Conservation (phyloP, 2,113 vertebrate genomes). For the Acrocephalus kingi region DNA sequence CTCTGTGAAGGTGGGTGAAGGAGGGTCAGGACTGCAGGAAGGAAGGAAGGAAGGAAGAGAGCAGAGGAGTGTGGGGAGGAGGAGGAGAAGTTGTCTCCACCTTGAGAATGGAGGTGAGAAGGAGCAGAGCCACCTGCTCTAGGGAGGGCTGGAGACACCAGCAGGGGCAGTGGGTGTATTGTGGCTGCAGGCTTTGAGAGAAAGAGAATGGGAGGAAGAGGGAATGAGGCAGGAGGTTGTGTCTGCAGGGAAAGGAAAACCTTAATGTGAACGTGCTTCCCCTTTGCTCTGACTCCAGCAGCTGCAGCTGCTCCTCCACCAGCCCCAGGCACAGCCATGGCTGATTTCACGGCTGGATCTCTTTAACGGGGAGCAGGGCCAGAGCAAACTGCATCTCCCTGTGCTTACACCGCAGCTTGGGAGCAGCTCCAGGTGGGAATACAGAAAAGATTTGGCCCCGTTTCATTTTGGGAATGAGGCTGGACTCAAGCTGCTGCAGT, state of each 20-base stretch:
- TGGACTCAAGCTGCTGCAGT: not conserved
- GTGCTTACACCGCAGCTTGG: not conserved
- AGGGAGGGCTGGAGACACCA: not conserved
- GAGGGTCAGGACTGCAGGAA: not conserved
- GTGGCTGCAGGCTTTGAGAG: not conserved
- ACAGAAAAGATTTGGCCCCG: accelerated
- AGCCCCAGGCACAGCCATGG: not conserved
- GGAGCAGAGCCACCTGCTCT: not conserved
- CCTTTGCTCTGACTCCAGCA: not conserved
- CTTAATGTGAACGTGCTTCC: not conserved
- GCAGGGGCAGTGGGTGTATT: not conserved
- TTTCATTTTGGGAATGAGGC: not conserved
- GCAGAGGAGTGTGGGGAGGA: not conserved
- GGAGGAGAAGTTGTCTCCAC: not conserved
- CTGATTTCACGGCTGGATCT: not conserved
- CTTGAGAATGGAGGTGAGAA: not conserved
- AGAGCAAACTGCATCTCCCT: not conserved
- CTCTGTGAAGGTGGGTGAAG: not conserved
- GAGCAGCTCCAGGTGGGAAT: not conserved
- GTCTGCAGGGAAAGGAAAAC: not conserved
- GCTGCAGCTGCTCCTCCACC: not conserved
- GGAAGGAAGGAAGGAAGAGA: not conserved
- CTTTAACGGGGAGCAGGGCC: not conserved
- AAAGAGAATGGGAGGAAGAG: not conserved
- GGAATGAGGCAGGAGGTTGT: not conserved